Percentiles rank a stretch among this genome's conserved stretches.
Conservation (phyloP, 2,797 vertebrate genomes). For the Masticophis lateralis region DNA sequence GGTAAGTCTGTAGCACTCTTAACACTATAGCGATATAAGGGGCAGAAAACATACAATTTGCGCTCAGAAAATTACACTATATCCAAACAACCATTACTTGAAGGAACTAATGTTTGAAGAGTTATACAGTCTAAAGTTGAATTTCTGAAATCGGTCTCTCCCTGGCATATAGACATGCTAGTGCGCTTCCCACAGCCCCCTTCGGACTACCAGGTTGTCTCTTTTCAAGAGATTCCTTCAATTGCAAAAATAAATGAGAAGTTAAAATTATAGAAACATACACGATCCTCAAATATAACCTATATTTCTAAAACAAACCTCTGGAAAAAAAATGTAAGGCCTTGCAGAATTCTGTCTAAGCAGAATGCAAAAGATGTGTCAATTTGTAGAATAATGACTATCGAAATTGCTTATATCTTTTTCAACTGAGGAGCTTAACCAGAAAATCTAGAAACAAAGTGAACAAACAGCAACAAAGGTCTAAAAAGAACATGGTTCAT, state of each 20-base stretch:
- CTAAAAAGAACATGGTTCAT: neutral
- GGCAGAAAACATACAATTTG: neutral
- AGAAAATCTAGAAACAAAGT: neutral
- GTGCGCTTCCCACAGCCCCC: neutral
- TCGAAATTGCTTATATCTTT: neutral
- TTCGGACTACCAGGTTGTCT: neutral
- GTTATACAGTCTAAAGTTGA: neutral
- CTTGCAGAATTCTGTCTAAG: neutral
- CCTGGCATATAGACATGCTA: neutral
- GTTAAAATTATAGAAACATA: neutral
- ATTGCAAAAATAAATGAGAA: neutral
- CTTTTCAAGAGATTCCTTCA: neutral
- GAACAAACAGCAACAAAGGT: neutral
- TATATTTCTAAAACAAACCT: neutral
- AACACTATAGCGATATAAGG: neutral
- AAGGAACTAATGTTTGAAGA: neutral
- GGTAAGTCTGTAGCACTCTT: neutral
- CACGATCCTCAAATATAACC: neutral
- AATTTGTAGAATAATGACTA: neutral
- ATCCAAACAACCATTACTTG: neutral
- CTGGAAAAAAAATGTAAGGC: too few relatives aligned
- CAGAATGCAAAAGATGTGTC: neutral
- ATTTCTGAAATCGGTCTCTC: neutral
- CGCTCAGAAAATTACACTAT: neutral
- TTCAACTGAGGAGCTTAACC: neutral